phyloP scores from a whole-genome alignment of 2,888 invertebrate species.

The Heteromyza rotundicornis region DNA sequence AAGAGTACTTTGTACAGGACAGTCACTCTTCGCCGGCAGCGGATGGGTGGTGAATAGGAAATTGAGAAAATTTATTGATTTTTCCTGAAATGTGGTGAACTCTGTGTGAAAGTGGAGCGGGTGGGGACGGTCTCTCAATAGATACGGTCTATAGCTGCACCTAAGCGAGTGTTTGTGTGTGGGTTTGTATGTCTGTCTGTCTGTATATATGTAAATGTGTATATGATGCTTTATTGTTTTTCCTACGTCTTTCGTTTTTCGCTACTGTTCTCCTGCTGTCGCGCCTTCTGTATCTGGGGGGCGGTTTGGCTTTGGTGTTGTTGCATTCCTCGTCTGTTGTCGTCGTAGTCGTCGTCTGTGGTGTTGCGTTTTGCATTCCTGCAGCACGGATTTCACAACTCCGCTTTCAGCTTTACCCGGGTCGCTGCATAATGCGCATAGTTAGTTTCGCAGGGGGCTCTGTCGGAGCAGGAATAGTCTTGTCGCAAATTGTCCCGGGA shows the following conservation, averaged over 20 bases:
- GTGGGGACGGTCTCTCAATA: neutral
- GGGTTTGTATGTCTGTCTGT: neutral
- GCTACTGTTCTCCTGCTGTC: too few species aligned
- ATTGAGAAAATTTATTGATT: conserved; percentile 40
- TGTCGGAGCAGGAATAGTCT: conserved; percentile 29
- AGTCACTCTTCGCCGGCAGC: too few species aligned
- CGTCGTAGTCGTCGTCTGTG: conserved; percentile 15
- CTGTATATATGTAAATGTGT: conserved; percentile 5
- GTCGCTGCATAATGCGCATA: conserved; percentile 51
- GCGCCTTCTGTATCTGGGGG: neutral
- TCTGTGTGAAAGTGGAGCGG: neutral
- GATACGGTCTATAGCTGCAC: neutral
- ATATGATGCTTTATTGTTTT: neutral
- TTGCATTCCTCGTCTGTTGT: neutral
- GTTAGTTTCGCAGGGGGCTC: conserved; percentile 50
- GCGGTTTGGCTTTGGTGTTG: neutral
- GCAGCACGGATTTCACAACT: neutral
- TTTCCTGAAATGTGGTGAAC: conserved; percentile 26
- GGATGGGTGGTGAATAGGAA: conserved; percentile 41
- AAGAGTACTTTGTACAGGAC: neutral
- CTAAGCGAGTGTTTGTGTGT: neutral
- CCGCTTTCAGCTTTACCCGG: conserved; percentile 35
- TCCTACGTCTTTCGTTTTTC: neutral
- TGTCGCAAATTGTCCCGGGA: neutral
- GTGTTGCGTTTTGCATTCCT: conserved; percentile 7